Evolutionary conservation across 2,888 invertebrate genomes (phyloP).

Genomic region (Epinotia nisella): DNA sequence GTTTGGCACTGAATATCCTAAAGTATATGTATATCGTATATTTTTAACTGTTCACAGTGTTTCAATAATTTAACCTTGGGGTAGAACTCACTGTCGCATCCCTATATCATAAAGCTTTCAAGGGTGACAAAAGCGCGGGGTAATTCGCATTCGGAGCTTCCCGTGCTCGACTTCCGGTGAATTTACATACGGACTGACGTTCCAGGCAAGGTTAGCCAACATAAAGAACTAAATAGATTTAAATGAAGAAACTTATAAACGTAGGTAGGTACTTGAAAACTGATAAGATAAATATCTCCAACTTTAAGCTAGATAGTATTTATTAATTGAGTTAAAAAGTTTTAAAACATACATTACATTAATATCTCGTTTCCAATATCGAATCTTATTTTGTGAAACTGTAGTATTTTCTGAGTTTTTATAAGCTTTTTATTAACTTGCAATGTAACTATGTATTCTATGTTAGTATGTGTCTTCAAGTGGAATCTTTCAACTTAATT

Average conservation of each 20-base stretch:
- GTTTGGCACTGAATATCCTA: too few relatives aligned
- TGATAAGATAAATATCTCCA: background rate
- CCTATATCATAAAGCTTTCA: conserved; percentile 37
- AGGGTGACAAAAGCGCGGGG: conserved; percentile 39
- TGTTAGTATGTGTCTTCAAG: too few relatives aligned
- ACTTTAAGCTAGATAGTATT: background rate
- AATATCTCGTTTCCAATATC: too few relatives aligned
- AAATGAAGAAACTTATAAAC: background rate
- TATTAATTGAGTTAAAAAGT: too few relatives aligned
- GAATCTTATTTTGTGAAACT: too few relatives aligned
- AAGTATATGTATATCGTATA: too few relatives aligned
- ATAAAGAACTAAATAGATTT: conserved; percentile 6
- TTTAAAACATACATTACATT: too few relatives aligned
- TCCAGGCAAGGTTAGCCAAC: conserved; percentile 7
- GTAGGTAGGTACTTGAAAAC: background rate
- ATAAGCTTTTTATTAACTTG: too few relatives aligned
- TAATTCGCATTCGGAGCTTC: conserved; percentile 42
- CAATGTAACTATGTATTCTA: too few relatives aligned
- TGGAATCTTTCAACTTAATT: too few relatives aligned
- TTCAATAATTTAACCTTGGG: background rate
- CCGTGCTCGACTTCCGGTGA: conserved; percentile 31
- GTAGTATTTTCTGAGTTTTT: too few relatives aligned
- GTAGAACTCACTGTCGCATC: conserved; percentile 1
- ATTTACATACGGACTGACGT: conserved; percentile 37
- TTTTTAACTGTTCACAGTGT: background rate